Base-by-base conservation (phyloP, 2,888 invertebrate species). In the Metopia argyrocephala region DNA sequence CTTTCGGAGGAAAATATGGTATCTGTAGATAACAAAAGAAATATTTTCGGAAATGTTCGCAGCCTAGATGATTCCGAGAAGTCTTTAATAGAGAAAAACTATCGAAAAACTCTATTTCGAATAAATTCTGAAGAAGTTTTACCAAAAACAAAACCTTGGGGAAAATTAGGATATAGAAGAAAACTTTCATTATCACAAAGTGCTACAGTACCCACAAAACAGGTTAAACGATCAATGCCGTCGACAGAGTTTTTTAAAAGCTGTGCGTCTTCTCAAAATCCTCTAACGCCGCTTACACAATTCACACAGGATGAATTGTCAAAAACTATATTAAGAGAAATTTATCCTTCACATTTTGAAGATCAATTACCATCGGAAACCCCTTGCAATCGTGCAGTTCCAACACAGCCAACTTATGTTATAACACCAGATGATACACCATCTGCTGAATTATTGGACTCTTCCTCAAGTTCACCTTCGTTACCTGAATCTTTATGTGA, bases 341-440 rank as follows among this genome's bases (percentile, higher is more conserved):
- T 82, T 3, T 88, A 88, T 82, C 89, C 88, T 1, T 76, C 84
- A 3, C 87, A 88, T 66, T 89, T 88, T 48, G 48, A 84, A 61
- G 78, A 87, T 69, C 88, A 89, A 76, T 28, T 86, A 15, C 84
- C 85, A 3, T 54, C 74, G 18, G 74, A 76, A 46, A 50, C 54
- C 9, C n/a, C 78, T 1, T 66, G 80, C 7, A 25, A 59, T 3
- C 70, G 50, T 7, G 59, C 18, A 25, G 21, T 18, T 9, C 38
- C 46, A 1, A 20, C 54, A 1, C 52, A 18, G 6, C 23, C 56
- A 1, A 50, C 69, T 38, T 12, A 4, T 6, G 27, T 68, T 31
- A 79, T 52, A 0, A 83, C 84, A 57, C 84, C 84, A 7, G 83
- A 84, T n/a, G 57, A 84, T 45, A 76, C 82, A 4, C 64, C 75